A percentile compares a stretch with the other conserved stretches of the same genome.
These are phyloP conservation scores for Platysternon megacephalum DNA, from an alignment of 2,113 vertebrate species.

Conservation along the genomic window DNA sequence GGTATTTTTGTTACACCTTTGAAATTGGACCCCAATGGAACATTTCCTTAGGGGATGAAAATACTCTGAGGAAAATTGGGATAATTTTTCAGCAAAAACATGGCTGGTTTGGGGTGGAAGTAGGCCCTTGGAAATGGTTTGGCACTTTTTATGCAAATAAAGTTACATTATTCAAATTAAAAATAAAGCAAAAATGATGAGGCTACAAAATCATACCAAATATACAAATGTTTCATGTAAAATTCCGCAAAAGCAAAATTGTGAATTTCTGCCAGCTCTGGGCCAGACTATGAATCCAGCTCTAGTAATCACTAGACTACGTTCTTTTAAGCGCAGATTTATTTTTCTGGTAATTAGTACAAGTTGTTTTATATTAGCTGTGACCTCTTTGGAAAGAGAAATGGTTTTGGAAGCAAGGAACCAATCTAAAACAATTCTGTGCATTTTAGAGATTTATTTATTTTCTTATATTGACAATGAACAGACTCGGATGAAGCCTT, in stretches of 20 bases:
- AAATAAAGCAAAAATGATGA: neutral
- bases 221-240: neutral
- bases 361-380: neutral
- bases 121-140: neutral
- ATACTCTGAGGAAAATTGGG: constrained; percentile 32
- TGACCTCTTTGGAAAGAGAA: neutral
- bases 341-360: neutral
- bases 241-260: neutral
- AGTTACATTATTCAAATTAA: neutral
- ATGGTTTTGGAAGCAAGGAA: neutral
- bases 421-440: neutral
- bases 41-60: neutral
- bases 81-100: constrained; percentile 27
- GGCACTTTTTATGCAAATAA: neutral
- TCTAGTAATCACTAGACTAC: neutral
- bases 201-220: neutral
- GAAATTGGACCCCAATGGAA: constrained; percentile 5
- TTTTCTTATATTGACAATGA: neutral
- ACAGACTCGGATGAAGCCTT: constrained; percentile 3
- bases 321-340: neutral
- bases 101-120: neutral
- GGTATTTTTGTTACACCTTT: neutral
- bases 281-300: neutral
- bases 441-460: constrained; percentile 12
- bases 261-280: neutral